Evolutionary conservation across 1,140 invertebrate species (phyloP), one percentile per base, ranked within the genome.

Genomic region (Sycophaga agraensis): DNA sequence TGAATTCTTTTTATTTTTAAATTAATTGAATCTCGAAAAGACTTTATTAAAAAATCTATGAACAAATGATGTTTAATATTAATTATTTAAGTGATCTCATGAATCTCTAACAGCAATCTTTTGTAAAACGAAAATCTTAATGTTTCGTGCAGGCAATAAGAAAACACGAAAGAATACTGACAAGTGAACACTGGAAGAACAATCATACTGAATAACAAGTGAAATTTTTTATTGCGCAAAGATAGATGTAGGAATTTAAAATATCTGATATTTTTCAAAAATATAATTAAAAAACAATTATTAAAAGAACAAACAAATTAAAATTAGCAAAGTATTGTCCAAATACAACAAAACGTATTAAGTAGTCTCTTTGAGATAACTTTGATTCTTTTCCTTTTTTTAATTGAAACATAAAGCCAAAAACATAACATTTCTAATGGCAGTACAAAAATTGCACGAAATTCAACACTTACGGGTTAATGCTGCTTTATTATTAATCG

Each of bases 361-460:
- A 4, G 37, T 26, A 54, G 54, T 19, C n/a, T 14, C 19, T 16
- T 43, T 6, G 54, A 46, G 16, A 54, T 53, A 46, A 2, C 19
- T 42, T 40, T 51, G 22, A 12, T 9, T n/a, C 12, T 31, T 28
- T 59, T 45, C 24, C n/a, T n/a, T n/a, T n/a, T n/a, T 43, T 37
- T 24, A 61, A 39, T 37, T 31, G 0, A 46, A 48, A 53, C 16
- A 37, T 46, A 39, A 22, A 48, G 34, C 50, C 42, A 40, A 61
- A 40, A 39, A 12, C 9, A 48, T 48, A 55, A 31, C 57, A 35
- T 17, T 63, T 66, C n/a, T 64, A 67, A 67, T 68, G 65, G 67
- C 70, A 68, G 63, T 68, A 68, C 68, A 34, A 61, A 45, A 34
- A 64, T 65, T 59, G 63, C 56, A 68, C 64, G 43, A 34, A 58